Evolutionary conservation across 2,888 invertebrate genomes (phyloP).

Genomic region (Hypsopygia costalis): DNA sequence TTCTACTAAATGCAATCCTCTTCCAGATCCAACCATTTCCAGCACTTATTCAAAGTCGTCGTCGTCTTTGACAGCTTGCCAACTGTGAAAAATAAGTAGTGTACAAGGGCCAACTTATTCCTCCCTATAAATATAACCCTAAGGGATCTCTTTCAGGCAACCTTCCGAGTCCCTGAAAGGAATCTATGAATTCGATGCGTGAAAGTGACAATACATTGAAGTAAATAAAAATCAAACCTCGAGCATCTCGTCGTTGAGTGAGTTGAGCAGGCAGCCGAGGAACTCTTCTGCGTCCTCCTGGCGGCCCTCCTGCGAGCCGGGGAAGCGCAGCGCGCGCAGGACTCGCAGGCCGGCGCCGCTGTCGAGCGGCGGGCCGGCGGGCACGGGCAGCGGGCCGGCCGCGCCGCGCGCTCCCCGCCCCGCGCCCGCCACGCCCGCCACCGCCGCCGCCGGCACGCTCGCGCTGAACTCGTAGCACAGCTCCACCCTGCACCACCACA

Average conservation of each 20-base stretch:
- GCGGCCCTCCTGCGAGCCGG: constrained; percentile 87
- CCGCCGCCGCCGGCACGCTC: constrained; percentile 81
- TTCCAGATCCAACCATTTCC: too few species aligned
- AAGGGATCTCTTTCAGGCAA: too few species aligned
- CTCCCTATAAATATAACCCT: too few species aligned
- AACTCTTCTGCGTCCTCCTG: constrained; percentile 99
- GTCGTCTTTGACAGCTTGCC: too few species aligned
- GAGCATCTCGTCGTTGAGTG: constrained; percentile 97
- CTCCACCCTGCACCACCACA: constrained; percentile 83
- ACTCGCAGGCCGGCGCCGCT: constrained; percentile 93
- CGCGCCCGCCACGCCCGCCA: constrained; percentile 51
- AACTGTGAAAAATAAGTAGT: too few species aligned
- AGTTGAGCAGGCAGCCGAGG: constrained; percentile 94
- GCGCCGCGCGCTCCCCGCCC: constrained; percentile 38
- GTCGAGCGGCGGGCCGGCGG: constrained; percentile 92
- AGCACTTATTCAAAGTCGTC: too few species aligned
- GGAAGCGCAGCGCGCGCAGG: constrained; percentile 86
- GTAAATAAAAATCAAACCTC: constrained; percentile 88
- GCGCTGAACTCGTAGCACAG: constrained; percentile 89
- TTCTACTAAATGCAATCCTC: too few species aligned
- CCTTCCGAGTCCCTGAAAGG: too few species aligned
- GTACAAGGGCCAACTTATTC: too few species aligned
- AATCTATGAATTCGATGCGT: too few species aligned
- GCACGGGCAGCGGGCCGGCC: constrained; percentile 61
- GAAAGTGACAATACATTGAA: too few species aligned